Conservation (phyloP, 2,113 vertebrate genomes). For the Phaethon lepturus region DNA sequence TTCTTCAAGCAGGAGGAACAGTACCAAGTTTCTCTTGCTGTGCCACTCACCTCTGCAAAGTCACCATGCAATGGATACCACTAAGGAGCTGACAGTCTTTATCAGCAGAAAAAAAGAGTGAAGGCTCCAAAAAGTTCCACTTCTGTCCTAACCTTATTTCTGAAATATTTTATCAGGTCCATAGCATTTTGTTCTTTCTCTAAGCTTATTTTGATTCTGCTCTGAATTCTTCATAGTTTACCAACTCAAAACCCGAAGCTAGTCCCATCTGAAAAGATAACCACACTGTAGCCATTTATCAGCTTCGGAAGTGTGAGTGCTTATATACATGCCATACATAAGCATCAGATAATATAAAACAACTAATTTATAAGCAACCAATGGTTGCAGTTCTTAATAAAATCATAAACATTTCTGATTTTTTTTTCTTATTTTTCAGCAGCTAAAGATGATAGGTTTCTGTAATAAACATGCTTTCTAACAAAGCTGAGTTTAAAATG, state of each 20-base stretch:
- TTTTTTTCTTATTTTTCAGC: not conserved
- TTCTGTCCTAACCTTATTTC: not conserved
- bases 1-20: not conserved
- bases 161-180: not conserved
- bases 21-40: not conserved
- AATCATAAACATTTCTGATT: not conserved
- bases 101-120: not conserved
- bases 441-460: not conserved
- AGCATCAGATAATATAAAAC: not conserved
- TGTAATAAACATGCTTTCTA: not conserved
- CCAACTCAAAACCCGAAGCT: not conserved
- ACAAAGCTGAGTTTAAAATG: not conserved
- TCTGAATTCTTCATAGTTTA: not conserved
- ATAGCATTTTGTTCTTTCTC: not conserved
- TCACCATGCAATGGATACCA: not conserved
- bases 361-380: not conserved
- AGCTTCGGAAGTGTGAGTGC: not conserved
- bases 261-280: not conserved
- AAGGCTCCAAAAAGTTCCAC: not conserved
- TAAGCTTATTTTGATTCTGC: not conserved
- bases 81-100: not conserved
- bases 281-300: not conserved
- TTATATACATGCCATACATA: not conserved
- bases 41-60: not conserved
- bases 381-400: not conserved